Conservation (phyloP, 1,140 invertebrate genomes). For the Apocrypta bakeri region DNA sequence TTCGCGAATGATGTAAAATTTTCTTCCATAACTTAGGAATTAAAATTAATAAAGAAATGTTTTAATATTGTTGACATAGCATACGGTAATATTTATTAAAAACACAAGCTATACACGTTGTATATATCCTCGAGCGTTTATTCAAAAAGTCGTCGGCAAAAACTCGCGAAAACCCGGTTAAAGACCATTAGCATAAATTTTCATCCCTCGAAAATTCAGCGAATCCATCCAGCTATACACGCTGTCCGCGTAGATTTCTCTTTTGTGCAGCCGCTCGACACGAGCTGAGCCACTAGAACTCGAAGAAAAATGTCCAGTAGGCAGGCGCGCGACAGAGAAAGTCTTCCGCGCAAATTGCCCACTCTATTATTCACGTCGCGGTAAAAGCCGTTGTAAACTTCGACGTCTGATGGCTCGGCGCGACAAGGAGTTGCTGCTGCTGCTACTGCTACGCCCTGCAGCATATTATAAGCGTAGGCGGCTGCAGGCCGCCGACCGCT, state of each 20-base stretch:
- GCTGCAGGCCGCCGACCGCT: slow-evolving; percentile 14
- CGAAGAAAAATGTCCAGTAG: slow-evolving; percentile 9
- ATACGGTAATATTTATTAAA: not conserved
- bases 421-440: slow-evolving; percentile 27
- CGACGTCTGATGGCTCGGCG: slow-evolving; percentile 44
- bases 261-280: not conserved
- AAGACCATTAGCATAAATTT: not conserved
- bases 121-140: too few species aligned
- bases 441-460: slow-evolving; percentile 25
- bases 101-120: not conserved
- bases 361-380: slow-evolving; percentile 56
- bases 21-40: too few species aligned
- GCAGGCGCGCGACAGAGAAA: not conserved
- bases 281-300: not conserved
- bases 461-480: not conserved
- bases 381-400: slow-evolving; percentile 58
- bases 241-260: not conserved
- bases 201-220: not conserved
- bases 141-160: too few species aligned
- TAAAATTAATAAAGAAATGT: too few species aligned
- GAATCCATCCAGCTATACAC: not conserved
- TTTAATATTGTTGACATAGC: too few species aligned
- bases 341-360: slow-evolving; percentile 51
- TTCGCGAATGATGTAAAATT: too few species aligned
- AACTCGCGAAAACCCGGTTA: not conserved